These are phyloP conservation scores for Rhagoletis pomonella DNA, from an alignment of 1,140 invertebrate genomes.

Conservation along the genomic window DNA sequence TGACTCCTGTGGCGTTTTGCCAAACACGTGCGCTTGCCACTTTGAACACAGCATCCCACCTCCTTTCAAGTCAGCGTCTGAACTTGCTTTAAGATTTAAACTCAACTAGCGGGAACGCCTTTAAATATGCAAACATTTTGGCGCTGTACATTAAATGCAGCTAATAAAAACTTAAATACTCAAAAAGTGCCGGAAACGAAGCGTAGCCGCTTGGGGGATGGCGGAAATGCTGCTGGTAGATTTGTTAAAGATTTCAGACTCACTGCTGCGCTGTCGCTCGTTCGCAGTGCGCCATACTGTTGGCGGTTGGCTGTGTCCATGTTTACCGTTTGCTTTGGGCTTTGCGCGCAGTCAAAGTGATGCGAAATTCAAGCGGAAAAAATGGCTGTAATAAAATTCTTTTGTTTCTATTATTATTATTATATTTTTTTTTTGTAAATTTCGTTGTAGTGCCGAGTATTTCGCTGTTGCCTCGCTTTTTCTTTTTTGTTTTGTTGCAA, in stretches of 20 bases:
- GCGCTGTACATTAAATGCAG: not conserved
- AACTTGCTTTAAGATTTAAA: not conserved
- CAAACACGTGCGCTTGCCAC: not conserved
- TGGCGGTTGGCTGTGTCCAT: not conserved
- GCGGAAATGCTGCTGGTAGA: slow-evolving; percentile 22
- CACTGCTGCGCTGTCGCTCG: not conserved
- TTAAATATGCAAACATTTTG: slow-evolving; percentile 42
- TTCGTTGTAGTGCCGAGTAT: not conserved
- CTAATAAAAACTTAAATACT: slow-evolving; percentile 34
- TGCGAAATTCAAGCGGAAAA: slow-evolving; percentile 50
- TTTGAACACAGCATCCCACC: not conserved
- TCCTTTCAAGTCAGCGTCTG: not conserved
- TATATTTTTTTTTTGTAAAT: not conserved
- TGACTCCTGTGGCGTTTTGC: not conserved
- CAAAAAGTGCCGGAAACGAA: slow-evolving; percentile 23
- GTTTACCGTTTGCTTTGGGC: not conserved
- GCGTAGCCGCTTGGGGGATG: not conserved
- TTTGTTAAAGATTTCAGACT: not conserved
- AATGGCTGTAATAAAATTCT: slow-evolving; percentile 42
- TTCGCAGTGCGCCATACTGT: too few species aligned
- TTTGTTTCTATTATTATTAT: not conserved
- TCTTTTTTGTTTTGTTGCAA: slow-evolving; percentile 7
- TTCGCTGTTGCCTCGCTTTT: too few species aligned
- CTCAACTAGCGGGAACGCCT: slow-evolving; percentile 8
- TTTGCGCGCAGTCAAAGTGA: slow-evolving; percentile 18